A percentile compares a stretch with the other conserved stretches of the same genome.
phyloP scores from a whole-genome alignment of 2,888 invertebrate species.

The Polylopha cassiicola region DNA sequence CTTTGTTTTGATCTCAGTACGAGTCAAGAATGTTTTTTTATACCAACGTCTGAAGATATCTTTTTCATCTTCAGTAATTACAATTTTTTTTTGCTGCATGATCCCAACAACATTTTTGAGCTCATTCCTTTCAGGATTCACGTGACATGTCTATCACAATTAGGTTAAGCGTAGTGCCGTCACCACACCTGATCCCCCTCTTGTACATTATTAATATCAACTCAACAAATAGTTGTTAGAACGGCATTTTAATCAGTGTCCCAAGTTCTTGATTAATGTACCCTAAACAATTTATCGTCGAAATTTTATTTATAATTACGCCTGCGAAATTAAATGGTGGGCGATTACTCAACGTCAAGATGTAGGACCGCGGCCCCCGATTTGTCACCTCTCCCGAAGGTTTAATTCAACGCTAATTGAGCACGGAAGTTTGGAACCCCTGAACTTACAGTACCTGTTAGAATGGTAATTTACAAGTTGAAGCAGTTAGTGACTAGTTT shows the following conservation, averaged over 20 bases:
- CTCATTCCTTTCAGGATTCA: conserved; percentile 7
- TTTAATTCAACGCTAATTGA: conserved; percentile 73
- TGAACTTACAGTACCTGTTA: conserved; percentile 55
- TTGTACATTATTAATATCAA: conserved; percentile 75
- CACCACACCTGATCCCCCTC: conserved; percentile 58
- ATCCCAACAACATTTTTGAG: too few relatives aligned
- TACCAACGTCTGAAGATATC: too few relatives aligned
- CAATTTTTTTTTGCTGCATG: too few relatives aligned
- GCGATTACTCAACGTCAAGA: conserved; percentile 73
- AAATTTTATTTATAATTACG: conserved; percentile 78
- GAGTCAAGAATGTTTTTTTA: too few relatives aligned
- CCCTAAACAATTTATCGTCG: conserved; percentile 71
- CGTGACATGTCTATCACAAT: conserved; percentile 10
- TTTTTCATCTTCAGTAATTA: too few relatives aligned
- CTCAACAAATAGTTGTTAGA: conserved; percentile 72
- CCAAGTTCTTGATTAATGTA: conserved; percentile 78
- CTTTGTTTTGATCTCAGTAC: too few relatives aligned
- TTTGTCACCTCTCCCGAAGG: conserved; percentile 70
- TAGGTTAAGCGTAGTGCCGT: conserved; percentile 24
- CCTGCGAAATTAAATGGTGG: conserved; percentile 69
- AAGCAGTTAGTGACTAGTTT: conserved; percentile 45
- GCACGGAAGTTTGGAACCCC: conserved; percentile 59
- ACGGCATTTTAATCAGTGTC: conserved; percentile 79
- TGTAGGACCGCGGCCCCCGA: conserved; percentile 64
- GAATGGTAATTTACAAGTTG: conserved; percentile 56